A percentile compares a stretch with the other conserved stretches of the same genome.
These are phyloP conservation scores for Anthopleura sola DNA, from an alignment of 64 coral and sea anemone genomes.

Conservation along the genomic window DNA sequence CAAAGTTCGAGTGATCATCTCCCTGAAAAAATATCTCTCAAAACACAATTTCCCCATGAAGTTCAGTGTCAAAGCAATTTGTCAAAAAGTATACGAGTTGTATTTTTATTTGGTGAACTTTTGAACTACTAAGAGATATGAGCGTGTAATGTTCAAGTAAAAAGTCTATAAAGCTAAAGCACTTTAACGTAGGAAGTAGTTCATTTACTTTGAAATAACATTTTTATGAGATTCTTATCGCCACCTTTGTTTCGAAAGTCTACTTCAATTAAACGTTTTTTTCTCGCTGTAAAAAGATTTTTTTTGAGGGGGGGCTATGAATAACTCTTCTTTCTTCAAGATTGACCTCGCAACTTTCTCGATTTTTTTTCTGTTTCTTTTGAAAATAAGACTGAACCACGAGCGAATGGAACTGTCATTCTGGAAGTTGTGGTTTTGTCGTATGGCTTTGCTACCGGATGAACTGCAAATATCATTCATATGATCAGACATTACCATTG, in stretches of 20 bases:
- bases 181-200: not conserved
- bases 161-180: not conserved
- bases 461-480: not conserved
- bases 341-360: not conserved
- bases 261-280: not conserved
- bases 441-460: not conserved
- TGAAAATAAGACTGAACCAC: not conserved
- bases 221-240: not conserved
- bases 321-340: not conserved
- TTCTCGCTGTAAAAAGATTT: not conserved
- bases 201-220: slow-evolving; percentile 8
- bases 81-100: not conserved
- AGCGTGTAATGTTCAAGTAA: not conserved
- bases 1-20: not conserved
- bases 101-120: slow-evolving; percentile 9
- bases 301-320: not conserved
- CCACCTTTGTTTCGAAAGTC: not conserved
- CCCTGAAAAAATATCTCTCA: slow-evolving; percentile 3
- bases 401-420: not conserved
- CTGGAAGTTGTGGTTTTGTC: not conserved
- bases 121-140: slow-evolving; percentile 4
- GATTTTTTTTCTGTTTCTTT: not conserved
- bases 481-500: not conserved
- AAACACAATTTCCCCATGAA: not conserved
- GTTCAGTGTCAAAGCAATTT: slow-evolving; percentile 1